Evolutionary conservation across 92 coral and sea anemone species (phyloP), one percentile per base, ranked within the genome.

Genomic region (Pocillopora grandis): DNA sequence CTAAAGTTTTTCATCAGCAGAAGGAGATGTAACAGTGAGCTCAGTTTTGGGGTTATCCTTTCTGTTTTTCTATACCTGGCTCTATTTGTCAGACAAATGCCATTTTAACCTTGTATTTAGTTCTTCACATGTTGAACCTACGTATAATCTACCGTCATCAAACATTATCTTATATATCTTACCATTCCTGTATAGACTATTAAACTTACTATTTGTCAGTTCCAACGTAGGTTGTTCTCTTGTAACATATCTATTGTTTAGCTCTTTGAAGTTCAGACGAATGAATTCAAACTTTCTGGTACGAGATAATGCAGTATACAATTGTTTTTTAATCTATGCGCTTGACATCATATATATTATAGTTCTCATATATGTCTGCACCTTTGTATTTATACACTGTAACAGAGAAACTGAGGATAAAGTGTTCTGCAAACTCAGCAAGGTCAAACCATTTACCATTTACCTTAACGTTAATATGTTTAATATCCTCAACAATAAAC

Each of bases 41-140:
- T 85, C 73, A 36, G 85, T 89, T 42, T 66, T 73, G 56, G 86
- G 81, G 16, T 71, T 52, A 12, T 62, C 31, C 12, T 71, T 37
- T 62, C 78, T 79, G 31, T 27, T 27, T 27, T 27, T 27, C 1
- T 27, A 27, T 27, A 27, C 31, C 31, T 27, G 31, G 31, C 31
- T 27, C 31, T 27, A 0, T 27, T 27, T 27, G 31, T 27, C 0
- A 27, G 31, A 27, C 31, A 27, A 17, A 76, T 69, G 91, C 83
- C 88, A 83, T 75, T 75, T 83, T 5, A 87, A 62, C 10, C 83
- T 66, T 33, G 57, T 74, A 19, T 66, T 68, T 20, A 88, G 58
- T 7, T 58, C 60, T 68, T 84, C 85, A 15, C 89, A 88, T 9
- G 91, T 88, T 19, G 85, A 84, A 2, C 88, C 91, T 2, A 88